Evolutionary conservation across 2,113 vertebrate genomes (phyloP).

Genomic region (Pollachius pollachius): DNA sequence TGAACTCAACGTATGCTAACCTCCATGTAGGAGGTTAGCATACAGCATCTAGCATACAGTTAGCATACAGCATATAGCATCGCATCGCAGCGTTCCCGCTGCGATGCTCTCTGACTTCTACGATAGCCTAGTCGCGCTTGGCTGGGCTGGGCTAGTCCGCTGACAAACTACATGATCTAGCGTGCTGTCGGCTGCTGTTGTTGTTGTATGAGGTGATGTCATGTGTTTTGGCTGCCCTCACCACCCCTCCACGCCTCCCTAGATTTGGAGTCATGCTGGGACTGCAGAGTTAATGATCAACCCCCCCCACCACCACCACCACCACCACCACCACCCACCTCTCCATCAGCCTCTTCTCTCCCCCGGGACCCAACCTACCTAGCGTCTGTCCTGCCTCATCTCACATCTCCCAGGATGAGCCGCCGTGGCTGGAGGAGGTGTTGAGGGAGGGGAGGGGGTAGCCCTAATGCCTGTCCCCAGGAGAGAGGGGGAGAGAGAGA

Average conservation of each 20-base stretch:
- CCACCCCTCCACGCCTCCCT: neutral
- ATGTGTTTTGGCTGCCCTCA: neutral
- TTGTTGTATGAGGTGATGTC: constrained; percentile 1
- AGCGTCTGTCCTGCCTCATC: no score
- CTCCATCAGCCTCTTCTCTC: neutral
- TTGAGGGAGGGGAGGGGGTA: neutral
- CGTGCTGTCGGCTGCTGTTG: neutral
- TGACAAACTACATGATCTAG: neutral
- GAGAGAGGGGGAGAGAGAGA: constrained; percentile 3
- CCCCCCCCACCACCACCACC: no score
- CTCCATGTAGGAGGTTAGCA: no score
- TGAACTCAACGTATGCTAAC: no score
- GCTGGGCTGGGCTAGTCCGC: neutral
- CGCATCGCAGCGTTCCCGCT: no score
- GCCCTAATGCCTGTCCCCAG: neutral
- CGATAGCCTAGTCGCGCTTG: no score
- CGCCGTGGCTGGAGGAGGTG: neutral
- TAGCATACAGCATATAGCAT: no score
- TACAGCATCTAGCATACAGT: no score
- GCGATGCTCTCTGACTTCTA: no score
- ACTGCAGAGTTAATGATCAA: neutral
- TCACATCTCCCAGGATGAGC: no score
- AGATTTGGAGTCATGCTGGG: neutral
- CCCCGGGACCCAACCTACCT: no score
- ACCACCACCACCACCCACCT: neutral